Percentiles rank a stretch among this genome's conserved stretches.
phyloP scores from a whole-genome alignment of 2,888 invertebrate species.

The Clistopyga incitator region DNA sequence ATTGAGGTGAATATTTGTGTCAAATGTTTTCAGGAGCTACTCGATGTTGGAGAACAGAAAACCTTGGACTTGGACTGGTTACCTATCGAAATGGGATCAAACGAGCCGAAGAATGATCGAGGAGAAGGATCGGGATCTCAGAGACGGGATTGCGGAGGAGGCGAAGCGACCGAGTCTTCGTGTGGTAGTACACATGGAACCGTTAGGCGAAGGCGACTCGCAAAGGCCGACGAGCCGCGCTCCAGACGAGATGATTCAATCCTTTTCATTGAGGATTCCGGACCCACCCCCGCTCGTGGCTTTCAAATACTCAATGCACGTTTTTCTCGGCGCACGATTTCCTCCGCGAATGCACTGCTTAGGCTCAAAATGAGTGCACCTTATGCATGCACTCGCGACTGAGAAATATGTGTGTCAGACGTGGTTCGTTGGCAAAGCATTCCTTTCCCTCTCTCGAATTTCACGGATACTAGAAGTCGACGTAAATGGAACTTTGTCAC shows the following conservation, averaged over 20 bases:
- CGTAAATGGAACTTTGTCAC: conserved; percentile 1
- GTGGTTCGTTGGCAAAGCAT: conserved; percentile 37
- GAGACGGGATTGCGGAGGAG: conserved; percentile 48
- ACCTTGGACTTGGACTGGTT: conserved; percentile 61
- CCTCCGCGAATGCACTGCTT: not conserved
- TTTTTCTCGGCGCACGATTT: not conserved
- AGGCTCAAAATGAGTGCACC: not conserved
- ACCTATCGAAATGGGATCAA: not conserved
- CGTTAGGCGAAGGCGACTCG: conserved; percentile 71
- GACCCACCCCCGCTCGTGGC: conserved; percentile 53
- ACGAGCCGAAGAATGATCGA: conserved; percentile 17
- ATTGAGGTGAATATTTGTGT: too few relatives aligned
- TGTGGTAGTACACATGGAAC: conserved; percentile 71
- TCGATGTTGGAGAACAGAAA: not conserved
- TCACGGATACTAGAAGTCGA: conserved; percentile 27
- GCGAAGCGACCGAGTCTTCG: conserved; percentile 64
- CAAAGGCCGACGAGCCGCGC: conserved; percentile 62
- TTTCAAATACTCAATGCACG: conserved; percentile 31
- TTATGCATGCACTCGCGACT: conserved; percentile 8
- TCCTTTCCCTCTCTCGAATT: conserved; percentile 40
- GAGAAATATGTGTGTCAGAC: conserved; percentile 49
- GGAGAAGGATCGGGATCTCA: conserved; percentile 46
- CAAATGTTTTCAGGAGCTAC: conserved; percentile 4
- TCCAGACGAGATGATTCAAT: conserved; percentile 46
- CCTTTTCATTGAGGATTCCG: conserved; percentile 68